Conservation (phyloP, 1,140 invertebrate genomes). For the Ridgeia piscesae region DNA sequence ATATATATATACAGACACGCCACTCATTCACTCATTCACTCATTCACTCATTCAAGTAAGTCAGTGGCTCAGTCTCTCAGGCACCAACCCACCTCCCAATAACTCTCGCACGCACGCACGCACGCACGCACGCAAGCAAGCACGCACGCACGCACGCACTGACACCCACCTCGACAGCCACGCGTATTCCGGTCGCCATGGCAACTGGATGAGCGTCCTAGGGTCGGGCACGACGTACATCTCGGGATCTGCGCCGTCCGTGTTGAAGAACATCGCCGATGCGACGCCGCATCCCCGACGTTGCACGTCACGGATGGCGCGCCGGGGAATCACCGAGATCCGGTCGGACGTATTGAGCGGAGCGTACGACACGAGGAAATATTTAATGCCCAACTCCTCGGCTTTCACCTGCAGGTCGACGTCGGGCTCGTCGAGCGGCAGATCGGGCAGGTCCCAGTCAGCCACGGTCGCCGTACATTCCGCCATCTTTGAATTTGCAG, state of each 20-base stretch:
- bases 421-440: background rate
- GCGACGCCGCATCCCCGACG: slow-evolving; percentile 26
- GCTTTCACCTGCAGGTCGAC: slow-evolving; percentile 16
- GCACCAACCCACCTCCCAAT: too few relatives aligned
- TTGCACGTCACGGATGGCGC: slow-evolving; percentile 28
- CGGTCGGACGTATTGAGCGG: slow-evolving; percentile 27
- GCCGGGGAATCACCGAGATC: slow-evolving; percentile 23
- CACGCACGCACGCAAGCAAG: background rate
- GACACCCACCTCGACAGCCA: slow-evolving; percentile 28
- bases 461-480: background rate
- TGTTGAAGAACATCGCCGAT: slow-evolving; percentile 32
- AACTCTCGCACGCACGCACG: background rate
- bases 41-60: too few relatives aligned
- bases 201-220: slow-evolving; percentile 28
- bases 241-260: slow-evolving; percentile 31
- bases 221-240: slow-evolving; percentile 28
- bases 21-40: too few relatives aligned
- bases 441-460: background rate
- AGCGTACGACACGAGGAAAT: slow-evolving; percentile 31
- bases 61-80: too few relatives aligned
- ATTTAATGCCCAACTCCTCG: slow-evolving; percentile 28
- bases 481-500: background rate
- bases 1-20: too few relatives aligned
- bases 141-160: background rate
- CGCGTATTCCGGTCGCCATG: slow-evolving; percentile 31